phyloP scores from a whole-genome alignment of 1,140 invertebrate species.

The Drepana arcuata region DNA sequence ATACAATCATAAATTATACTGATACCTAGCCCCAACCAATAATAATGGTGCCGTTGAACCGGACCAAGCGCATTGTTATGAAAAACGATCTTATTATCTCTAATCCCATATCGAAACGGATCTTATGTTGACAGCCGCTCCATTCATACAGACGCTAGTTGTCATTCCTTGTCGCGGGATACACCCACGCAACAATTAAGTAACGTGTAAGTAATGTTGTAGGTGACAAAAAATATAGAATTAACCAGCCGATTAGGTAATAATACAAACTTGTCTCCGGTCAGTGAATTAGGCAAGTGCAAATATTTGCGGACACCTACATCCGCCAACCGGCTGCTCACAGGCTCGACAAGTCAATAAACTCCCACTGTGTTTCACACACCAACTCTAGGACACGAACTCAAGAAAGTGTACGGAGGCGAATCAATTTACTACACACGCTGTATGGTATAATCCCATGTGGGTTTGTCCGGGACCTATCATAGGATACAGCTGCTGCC shows the following conservation, averaged over 20 bases:
- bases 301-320: slow-evolving; percentile 67
- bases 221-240: slow-evolving; percentile 17
- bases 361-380: slow-evolving; percentile 32
- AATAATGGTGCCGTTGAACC: slow-evolving; percentile 30
- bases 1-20: slow-evolving; percentile 30
- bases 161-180: slow-evolving; percentile 13
- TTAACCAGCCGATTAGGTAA: slow-evolving; percentile 36
- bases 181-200: slow-evolving; percentile 22
- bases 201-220: slow-evolving; percentile 21
- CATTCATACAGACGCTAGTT: slow-evolving; percentile 15
- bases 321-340: slow-evolving; percentile 47
- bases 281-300: slow-evolving; percentile 51
- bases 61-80: slow-evolving; percentile 14
- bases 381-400: slow-evolving; percentile 15
- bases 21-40: slow-evolving; percentile 16
- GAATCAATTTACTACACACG: no score
- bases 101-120: slow-evolving; percentile 12
- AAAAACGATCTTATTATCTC: slow-evolving; percentile 12
- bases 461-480: no score
- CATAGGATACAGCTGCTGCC: no score
- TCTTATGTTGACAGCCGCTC: slow-evolving; percentile 17
- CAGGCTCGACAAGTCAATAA: slow-evolving; percentile 37
- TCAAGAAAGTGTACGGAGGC: slow-evolving; percentile 14
- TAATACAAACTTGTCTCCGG: slow-evolving; percentile 38
- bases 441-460: no score